Evolutionary conservation across 1,140 invertebrate genomes (phyloP).

Genomic region (Listronotus bonariensis): DNA sequence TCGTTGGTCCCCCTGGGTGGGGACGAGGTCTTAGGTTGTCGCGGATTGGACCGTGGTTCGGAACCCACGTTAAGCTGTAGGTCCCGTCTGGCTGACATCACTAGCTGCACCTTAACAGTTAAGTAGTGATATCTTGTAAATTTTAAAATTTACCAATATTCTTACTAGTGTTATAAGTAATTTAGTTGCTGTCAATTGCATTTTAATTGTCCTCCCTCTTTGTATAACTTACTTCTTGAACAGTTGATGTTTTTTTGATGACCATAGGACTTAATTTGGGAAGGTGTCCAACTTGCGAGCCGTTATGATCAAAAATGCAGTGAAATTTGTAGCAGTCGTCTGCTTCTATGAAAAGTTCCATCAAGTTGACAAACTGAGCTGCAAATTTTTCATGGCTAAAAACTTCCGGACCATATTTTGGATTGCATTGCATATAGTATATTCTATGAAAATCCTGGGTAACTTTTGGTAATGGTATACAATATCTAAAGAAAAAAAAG

Average conservation of each 20-base stretch:
- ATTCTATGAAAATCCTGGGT: slow-evolving; percentile 11
- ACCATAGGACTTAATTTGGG: slow-evolving; percentile 46
- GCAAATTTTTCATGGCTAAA: slow-evolving; percentile 15
- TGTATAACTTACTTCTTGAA: slow-evolving; percentile 9
- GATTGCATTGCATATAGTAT: slow-evolving; percentile 7
- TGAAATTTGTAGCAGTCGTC: slow-evolving; percentile 18
- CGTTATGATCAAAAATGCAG: slow-evolving; percentile 19
- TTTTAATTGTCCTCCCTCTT: too few species aligned
- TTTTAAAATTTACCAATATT: too few species aligned
- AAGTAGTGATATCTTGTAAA: too few species aligned
- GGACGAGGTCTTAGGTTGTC: too few species aligned
- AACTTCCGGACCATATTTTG: slow-evolving; percentile 54
- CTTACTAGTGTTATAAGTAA: too few species aligned
- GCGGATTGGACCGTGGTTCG: too few species aligned
- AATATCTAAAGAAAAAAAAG: not conserved
- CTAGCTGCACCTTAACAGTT: too few species aligned
- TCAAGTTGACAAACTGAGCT: slow-evolving; percentile 29
- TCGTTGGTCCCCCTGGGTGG: too few species aligned
- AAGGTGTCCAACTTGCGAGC: slow-evolving; percentile 14
- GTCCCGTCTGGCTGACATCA: too few species aligned
- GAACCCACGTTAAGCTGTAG: too few species aligned
- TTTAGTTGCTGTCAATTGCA: too few species aligned
- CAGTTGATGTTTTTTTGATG: slow-evolving; percentile 5
- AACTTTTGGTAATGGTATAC: slow-evolving; percentile 22
- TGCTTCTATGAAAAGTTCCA: slow-evolving; percentile 14